These are phyloP conservation scores for Thunnus maccoyii DNA, from an alignment of 2,113 vertebrate genomes.

Conservation along the genomic window DNA sequence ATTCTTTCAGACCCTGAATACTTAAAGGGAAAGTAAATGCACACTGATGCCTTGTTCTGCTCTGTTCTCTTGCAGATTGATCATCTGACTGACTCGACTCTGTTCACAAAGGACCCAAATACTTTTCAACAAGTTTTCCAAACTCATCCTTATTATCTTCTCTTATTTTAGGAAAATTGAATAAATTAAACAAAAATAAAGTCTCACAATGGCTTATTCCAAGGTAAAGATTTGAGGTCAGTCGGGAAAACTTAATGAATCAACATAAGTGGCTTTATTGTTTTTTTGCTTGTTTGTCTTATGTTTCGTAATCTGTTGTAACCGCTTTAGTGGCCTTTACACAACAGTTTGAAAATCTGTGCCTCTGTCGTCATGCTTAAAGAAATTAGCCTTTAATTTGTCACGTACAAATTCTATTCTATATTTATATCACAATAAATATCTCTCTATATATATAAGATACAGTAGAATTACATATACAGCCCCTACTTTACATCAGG, in stretches of 20 bases:
- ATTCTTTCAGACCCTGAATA: too few relatives aligned
- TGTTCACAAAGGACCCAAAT: neutral
- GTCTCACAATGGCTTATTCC: neutral
- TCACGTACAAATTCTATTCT: too few relatives aligned
- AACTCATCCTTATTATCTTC: neutral
- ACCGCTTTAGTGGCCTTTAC: neutral
- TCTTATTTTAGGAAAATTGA: too few relatives aligned
- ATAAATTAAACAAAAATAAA: neutral
- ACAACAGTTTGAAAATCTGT: neutral
- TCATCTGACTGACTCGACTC: neutral
- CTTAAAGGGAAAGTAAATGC: neutral
- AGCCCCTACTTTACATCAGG: neutral
- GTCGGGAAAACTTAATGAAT: too few relatives aligned
- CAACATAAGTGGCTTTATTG: too few relatives aligned
- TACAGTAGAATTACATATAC: neutral
- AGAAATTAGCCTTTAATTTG: too few relatives aligned
- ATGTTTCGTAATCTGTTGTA: neutral
- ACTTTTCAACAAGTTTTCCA: neutral
- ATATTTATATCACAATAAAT: too few relatives aligned
- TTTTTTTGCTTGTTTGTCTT: neutral
- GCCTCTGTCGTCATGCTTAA: neutral
- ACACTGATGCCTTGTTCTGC: neutral
- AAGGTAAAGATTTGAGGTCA: too few relatives aligned
- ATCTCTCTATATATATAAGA: too few relatives aligned
- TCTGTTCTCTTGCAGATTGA: slow-evolving; percentile 31